Base-by-base conservation (phyloP, 2,888 invertebrate species). In the Hedya salicella region DNA sequence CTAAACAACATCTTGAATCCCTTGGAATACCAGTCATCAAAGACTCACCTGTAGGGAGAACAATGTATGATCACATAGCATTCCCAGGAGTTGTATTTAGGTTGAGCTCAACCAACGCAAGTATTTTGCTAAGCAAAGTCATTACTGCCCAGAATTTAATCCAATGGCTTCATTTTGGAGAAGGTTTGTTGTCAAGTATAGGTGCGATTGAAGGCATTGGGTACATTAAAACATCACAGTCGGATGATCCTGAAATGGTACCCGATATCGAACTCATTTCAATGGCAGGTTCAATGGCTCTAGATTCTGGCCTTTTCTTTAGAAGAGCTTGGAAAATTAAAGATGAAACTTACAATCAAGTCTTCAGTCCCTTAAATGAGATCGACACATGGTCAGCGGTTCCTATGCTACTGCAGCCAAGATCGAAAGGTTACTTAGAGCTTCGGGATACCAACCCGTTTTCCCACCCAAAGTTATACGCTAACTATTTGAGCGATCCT, bases 401-500 rank as follows among this genome's bases (percentile, higher is more conserved):
- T 65, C 94, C 96, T 0, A 94, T 96, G 81, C 87, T 96, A 14
- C 93, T 96, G 59, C 94, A 95, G 73, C 97, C 97, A 0, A 94
- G 94, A 80, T 97, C 97, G 4, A 92, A 93, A 67, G 97, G 97
- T 0, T 93, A 93, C 8, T 79, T 97, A 0, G 94, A 93, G 78
- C 91, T 98, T 0, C 93, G 94, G 73, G 95, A 95, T 36, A 94
- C 93, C n/a, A 94, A 97, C 86, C 96, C 97, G 0, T 93, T 94
- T 59, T 94, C 95, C 1, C 94, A 95, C 76, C 97, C 98, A 0
- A 92, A 95, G 68, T 93, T 98, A 65, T 95, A 96, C 75, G 95
- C 96, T 0, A 96, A 97, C 74, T 98, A 97, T 79, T 94, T 97
- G 66, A 92, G 94, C 0, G 94, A 96, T 77, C 93, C 94, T 13